Percentiles rank a stretch among this genome's conserved stretches.
Conservation (phyloP, 2,113 vertebrate species). For the Mastomys coucha region DNA sequence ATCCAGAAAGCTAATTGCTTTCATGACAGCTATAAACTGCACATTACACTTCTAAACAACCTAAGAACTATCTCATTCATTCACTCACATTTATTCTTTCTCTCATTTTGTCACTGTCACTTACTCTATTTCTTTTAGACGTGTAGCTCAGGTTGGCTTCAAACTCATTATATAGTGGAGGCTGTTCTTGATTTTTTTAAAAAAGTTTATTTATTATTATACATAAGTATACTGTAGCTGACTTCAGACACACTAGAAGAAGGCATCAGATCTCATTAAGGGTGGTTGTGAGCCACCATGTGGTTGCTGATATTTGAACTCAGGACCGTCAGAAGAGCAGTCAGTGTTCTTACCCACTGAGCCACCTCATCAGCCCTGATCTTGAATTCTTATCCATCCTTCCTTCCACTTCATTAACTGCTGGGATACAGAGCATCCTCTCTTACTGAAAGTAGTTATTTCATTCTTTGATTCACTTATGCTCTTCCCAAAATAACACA, state of each 20-base stretch:
- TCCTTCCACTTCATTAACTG: no score
- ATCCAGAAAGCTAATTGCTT: slow-evolving; percentile 9
- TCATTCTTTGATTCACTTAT: background rate
- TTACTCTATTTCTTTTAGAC: background rate
- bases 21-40: background rate
- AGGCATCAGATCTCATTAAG: no score
- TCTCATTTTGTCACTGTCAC: background rate
- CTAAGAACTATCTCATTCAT: background rate
- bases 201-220: no score
- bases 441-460: background rate
- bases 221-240: no score
- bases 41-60: background rate
- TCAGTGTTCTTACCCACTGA: no score
- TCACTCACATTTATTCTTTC: background rate
- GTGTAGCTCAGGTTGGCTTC: background rate
- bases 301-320: no score
- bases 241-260: no score
- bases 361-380: no score
- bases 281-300: no score
- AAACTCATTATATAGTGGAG: background rate
- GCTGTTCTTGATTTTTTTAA: background rate
- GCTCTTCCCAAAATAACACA: background rate
- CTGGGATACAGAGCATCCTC: no score
- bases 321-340: no score
- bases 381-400: background rate